A percentile compares a stretch with the other conserved stretches of the same genome.
Conservation (phyloP, 2,888 invertebrate species). For the Invenusta paracnida region DNA sequence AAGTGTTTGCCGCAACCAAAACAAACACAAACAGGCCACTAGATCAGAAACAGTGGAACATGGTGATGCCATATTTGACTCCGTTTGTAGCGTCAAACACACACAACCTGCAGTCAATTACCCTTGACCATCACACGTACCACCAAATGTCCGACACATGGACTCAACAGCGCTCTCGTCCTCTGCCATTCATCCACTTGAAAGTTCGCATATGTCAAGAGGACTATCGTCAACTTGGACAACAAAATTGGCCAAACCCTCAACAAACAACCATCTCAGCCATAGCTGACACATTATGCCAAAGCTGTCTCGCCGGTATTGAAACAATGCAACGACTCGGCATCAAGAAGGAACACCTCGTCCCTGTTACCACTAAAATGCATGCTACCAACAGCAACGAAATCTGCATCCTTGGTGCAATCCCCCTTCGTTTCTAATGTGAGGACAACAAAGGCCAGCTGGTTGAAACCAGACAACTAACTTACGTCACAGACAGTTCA, state of each 20-base stretch:
- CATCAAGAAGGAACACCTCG: background rate
- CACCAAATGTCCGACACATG: background rate
- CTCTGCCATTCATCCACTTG: background rate
- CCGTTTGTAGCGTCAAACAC: background rate
- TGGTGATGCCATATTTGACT: background rate
- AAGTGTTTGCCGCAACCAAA: background rate
- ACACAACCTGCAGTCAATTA: too few species aligned
- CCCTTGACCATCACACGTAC: background rate
- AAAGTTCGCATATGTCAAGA: background rate
- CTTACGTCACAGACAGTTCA: slow-evolving; percentile 49
- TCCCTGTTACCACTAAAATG: slow-evolving; percentile 49
- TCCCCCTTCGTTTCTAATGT: slow-evolving; percentile 47
- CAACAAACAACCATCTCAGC: background rate
- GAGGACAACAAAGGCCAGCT: slow-evolving; percentile 21
- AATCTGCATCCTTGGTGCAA: slow-evolving; percentile 49
- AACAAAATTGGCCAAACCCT: background rate
- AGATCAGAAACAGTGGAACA: background rate
- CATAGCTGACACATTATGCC: background rate
- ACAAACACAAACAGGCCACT: background rate
- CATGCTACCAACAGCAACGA: slow-evolving; percentile 48
- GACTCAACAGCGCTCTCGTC: background rate
- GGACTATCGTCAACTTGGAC: background rate
- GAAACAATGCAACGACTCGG: background rate
- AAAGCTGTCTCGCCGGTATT: too few species aligned
- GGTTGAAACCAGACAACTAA: slow-evolving; percentile 48